Percentiles rank a stretch among this genome's conserved stretches.
Conservation (phyloP, 1,140 invertebrate genomes). For the Drosophila pachea region DNA sequence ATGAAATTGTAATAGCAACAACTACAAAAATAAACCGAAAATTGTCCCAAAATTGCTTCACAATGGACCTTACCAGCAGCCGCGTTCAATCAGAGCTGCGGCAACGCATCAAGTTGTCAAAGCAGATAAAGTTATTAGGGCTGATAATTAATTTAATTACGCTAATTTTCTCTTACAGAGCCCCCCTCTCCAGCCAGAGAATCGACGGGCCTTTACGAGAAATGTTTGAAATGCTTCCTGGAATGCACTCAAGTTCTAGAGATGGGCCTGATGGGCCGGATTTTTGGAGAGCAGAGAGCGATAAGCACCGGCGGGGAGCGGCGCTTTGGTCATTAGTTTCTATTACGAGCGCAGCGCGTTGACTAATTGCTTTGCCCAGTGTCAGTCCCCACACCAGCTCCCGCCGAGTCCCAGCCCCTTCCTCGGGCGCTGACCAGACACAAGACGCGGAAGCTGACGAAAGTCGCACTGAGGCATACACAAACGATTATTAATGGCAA, state of each 20-base stretch:
- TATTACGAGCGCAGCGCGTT: conserved; percentile 51
- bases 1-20: neutral
- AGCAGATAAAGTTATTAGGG: conserved; percentile 65
- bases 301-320: neutral
- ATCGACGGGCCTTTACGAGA: conserved; percentile 48
- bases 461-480: conserved; percentile 20
- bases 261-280: too few relatives aligned
- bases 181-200: conserved; percentile 10
- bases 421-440: conserved; percentile 14
- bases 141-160: conserved; percentile 52
- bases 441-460: conserved; percentile 39
- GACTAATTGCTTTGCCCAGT: conserved; percentile 62
- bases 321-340: conserved; percentile 50
- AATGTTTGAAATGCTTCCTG: conserved; percentile 54
- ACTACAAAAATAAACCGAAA: neutral
- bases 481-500: conserved; percentile 55
- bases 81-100: conserved; percentile 36
- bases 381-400: too few relatives aligned
- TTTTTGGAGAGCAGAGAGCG: neutral
- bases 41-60: neutral
- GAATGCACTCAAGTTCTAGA: conserved; percentile 21
- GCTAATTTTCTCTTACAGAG: conserved; percentile 53
- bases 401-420: too few relatives aligned
- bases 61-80: neutral
- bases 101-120: conserved; percentile 56